phyloP scores from a whole-genome alignment of 2,113 vertebrate genomes.

The Nerophis lumbriciformis region DNA sequence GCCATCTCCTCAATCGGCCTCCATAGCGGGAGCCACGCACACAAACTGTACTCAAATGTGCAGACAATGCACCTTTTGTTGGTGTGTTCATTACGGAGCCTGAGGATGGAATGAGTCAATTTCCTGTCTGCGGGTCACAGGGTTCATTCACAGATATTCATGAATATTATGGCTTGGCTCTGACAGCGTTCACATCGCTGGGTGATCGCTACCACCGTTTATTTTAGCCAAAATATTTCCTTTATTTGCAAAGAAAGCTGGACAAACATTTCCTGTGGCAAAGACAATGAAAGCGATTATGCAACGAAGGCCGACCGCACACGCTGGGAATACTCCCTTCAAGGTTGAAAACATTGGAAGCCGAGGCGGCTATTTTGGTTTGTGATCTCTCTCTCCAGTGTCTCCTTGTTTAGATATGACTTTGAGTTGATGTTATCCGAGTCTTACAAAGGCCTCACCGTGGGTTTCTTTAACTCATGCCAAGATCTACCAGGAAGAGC shows the following conservation, averaged over 20 bases:
- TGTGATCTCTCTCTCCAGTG: constrained; percentile 2
- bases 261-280: constrained; percentile 31
- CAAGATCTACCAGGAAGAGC: constrained; percentile 18
- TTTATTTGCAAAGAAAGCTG: constrained; percentile 28
- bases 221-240: constrained; percentile 13
- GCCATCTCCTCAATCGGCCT: constrained; percentile 34
- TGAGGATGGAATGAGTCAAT: constrained; percentile 35
- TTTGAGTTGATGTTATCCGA: constrained; percentile 18
- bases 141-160: constrained; percentile 33
- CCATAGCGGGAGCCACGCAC: constrained; percentile 36
- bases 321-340: constrained; percentile 11
- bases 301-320: constrained; percentile 16
- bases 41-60: neutral
- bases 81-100: constrained; percentile 26
- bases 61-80: constrained; percentile 43
- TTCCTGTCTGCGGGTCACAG: constrained; percentile 37
- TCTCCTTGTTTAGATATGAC: constrained; percentile 16
- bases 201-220: constrained; percentile 6
- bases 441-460: constrained; percentile 16
- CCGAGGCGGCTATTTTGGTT: constrained; percentile 2
- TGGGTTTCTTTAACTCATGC: constrained; percentile 17
- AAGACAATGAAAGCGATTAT: constrained; percentile 31
- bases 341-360: constrained; percentile 14
- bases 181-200: neutral
- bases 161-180: constrained; percentile 16